phyloP scores from a whole-genome alignment of 2,888 invertebrate genomes.

The Temnothorax ravouxi region DNA sequence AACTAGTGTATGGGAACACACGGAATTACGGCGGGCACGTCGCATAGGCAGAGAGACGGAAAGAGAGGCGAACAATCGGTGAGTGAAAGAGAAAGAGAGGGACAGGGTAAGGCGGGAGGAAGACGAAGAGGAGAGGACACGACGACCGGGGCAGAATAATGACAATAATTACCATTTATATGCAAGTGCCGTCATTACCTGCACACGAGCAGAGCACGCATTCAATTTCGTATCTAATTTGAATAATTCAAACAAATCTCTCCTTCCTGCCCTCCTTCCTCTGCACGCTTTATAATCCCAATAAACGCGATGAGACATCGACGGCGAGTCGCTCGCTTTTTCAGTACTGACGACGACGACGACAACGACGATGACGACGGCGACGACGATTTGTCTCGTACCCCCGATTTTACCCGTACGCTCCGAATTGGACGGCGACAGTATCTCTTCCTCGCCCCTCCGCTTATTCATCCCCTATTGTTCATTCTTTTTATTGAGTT shows the following conservation, averaged over 20 bases:
- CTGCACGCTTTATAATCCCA: conserved; percentile 85
- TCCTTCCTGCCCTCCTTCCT: conserved; percentile 85
- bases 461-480: neutral
- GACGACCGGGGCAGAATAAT: conserved; percentile 85
- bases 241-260: conserved; percentile 86
- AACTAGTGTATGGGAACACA: conserved; percentile 86
- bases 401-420: conserved; percentile 55
- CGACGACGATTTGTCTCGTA: conserved; percentile 52
- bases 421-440: conserved; percentile 59
- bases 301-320: conserved; percentile 83
- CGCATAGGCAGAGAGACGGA: conserved; percentile 59
- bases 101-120: conserved; percentile 38
- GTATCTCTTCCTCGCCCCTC: conserved; percentile 4
- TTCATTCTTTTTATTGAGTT: conserved; percentile 69
- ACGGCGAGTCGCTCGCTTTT: conserved; percentile 74
- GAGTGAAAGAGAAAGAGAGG: conserved; percentile 54
- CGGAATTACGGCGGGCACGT: conserved; percentile 81
- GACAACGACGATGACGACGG: conserved; percentile 24
- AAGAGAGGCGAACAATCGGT: conserved; percentile 50
- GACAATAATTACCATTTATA: conserved; percentile 86
- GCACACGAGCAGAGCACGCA: conserved; percentile 86
- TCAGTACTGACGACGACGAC: conserved; percentile 56
- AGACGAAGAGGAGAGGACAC: conserved; percentile 76
- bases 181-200: conserved; percentile 86
- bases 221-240: conserved; percentile 86